Base-by-base conservation (phyloP, 2,113 vertebrate species). In the Cinclus cinclus region DNA sequence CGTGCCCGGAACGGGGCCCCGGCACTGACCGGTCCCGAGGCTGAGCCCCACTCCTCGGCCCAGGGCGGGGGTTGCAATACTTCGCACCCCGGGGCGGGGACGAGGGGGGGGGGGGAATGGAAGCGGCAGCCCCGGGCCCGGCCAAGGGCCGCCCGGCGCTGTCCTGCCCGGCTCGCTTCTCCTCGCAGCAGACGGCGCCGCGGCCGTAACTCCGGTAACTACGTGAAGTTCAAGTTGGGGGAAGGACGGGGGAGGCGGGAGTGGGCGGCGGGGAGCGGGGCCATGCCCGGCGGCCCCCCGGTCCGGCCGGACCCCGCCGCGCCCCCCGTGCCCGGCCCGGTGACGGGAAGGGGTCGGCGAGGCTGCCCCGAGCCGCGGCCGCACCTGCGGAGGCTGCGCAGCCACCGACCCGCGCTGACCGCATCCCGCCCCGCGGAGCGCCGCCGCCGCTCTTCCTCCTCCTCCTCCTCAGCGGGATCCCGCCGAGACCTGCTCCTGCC, bases 191-290 rank as follows among this genome's bases (percentile, higher is more conserved):
- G 79, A 67, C 87, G 92, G 90, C 82, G 90, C 87, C 92, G 90
- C 92, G 77, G 92, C 90, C 75, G 49, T 68, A 97, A 97, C 92
- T 96, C 96, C 78, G 75, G 79, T 86, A 97, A 97, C 94, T 96
- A 80, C 73, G 90, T 84, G 96, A 97, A 95, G 94, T 97, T 96
- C 90, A 83, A 80, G 95, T 94, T 86, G 90, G 90, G 75, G 88
- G 76, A 93, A 64, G 79, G 62, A 44, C 74, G 60, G 56, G 53
- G 79, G 55, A 27, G 71, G 60, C 39, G 65, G 59, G 74, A 28
- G 63, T 63, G 59, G 78, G 56, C 41, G 75, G 49, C 31, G 62
- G 78, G 88, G 39, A 78, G 24, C 50, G 39, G 71, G 86, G 73
- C 47, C 83, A 14, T 73, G 77, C 59, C 49, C 68, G 35, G 56